These are phyloP conservation scores for Thyatira batis DNA, from an alignment of 2,888 invertebrate genomes.

Conservation along the genomic window DNA sequence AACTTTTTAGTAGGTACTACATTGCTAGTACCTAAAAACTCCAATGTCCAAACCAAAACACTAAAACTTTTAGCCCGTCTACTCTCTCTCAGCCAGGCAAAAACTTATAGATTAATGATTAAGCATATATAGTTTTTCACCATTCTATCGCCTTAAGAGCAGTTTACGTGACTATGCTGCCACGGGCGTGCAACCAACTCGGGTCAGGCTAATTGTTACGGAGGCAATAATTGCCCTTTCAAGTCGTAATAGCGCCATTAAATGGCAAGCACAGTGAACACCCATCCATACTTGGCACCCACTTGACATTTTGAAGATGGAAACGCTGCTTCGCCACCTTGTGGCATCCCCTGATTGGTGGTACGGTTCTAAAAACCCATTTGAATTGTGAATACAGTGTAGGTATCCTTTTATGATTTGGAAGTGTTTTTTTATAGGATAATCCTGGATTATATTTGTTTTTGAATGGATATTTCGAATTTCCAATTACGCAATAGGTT, in stretches of 20 bases:
- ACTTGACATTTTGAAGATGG: conserved; percentile 12
- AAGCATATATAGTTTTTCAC: not conserved
- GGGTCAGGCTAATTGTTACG: conserved; percentile 53
- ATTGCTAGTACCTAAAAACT: no score
- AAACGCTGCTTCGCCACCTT: conserved; percentile 30
- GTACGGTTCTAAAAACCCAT: not conserved
- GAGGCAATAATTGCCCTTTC: conserved; percentile 60
- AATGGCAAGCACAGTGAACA: conserved; percentile 27
- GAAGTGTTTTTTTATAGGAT: no score
- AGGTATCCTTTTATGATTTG: no score
- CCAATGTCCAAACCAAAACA: no score
- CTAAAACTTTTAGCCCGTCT: no score
- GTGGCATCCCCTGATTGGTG: conserved; percentile 12
- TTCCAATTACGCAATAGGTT: no score
- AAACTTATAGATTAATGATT: no score
- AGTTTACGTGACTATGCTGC: not conserved
- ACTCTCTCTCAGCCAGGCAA: no score
- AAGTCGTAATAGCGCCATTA: conserved; percentile 53
- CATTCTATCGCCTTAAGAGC: conserved; percentile 7
- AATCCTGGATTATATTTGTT: no score
- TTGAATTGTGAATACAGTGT: not conserved
- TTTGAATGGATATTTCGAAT: no score
- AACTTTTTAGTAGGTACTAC: no score
- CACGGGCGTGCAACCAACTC: conserved; percentile 12
- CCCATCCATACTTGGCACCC: conserved; percentile 28